Base-by-base conservation (phyloP, 35 echinoderm and acorn worm genomes). In the Strongylocentrotus purpuratus region DNA sequence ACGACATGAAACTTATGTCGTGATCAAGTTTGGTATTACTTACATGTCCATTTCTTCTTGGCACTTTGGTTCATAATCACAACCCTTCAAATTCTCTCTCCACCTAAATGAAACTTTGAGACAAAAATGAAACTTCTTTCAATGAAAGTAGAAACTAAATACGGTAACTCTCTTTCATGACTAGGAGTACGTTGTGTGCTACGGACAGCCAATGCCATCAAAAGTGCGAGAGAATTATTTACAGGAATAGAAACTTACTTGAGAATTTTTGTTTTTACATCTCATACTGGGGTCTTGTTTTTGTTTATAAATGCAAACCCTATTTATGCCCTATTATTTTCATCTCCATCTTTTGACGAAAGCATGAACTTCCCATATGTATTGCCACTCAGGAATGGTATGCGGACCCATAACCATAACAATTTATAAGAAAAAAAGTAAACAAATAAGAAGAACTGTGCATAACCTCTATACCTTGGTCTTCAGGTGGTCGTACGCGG, bases 401-500 rank as follows among this genome's bases (percentile, higher is more conserved):
- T 89, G 10, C 14, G 87, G 65, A 78, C 65, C 65, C 65, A 41
- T 41, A 89, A 89, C 45, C 87, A 33, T 89, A 89, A 15, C 33
- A 9, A 41, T 89, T 89, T 45, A 46, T 10, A 41, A 41, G 87
- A 89, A 89, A 88, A 89, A 89, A 35, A 10, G 31, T 46, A 3
- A 31, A 58, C 58, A 10, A 58, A 32, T 46, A 50, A 93, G n/a
- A 93, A 93, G 46, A 58, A 25, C 31, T 50, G 91, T 93, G 91
- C 91, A 93, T 93, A 93, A 93, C 91, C 91, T 93, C 91, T 93
- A 93, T 93, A 93, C 91, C 91, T 93, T 93, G 32, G 45, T 41
- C 91, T 93, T 93, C 91, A 55, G 45, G 46, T 93, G 91, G 48
- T 92, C 92, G 45, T 96, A 92, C 32, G 92, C 95, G 86, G 97